A percentile compares a stretch with the other conserved stretches of the same genome.
These are phyloP conservation scores for Oncorhynchus nerka DNA, from an alignment of 2,113 vertebrate genomes.

Conservation along the genomic window DNA sequence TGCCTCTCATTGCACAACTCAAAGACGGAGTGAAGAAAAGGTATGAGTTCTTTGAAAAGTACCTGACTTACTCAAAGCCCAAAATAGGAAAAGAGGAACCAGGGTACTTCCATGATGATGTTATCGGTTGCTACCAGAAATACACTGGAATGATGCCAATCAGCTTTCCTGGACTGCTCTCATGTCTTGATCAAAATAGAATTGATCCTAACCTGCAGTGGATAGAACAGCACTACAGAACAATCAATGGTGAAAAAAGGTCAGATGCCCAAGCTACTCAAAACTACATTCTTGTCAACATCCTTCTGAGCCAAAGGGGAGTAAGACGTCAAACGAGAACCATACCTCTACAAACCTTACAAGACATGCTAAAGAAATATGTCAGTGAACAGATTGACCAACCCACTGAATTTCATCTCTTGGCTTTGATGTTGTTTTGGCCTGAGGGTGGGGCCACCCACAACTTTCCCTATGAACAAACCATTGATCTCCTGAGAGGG, in stretches of 20 bases:
- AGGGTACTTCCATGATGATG: background rate
- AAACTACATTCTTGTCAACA: conserved; percentile 49
- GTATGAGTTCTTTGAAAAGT: conserved; percentile 55
- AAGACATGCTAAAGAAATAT: conserved; percentile 13
- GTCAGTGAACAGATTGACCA: accelerated
- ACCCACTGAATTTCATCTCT: conserved; percentile 55
- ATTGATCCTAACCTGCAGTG: conserved; percentile 6
- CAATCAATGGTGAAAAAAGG: background rate
- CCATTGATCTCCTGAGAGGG: conserved; percentile 1
- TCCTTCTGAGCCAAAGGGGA: conserved; percentile 35
- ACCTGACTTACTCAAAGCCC: conserved; percentile 44
- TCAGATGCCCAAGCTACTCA: conserved; percentile 12
- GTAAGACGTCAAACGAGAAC: conserved; percentile 1
- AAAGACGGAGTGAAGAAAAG: conserved; percentile 23
- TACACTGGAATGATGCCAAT: conserved; percentile 31
- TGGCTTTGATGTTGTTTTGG: conserved; percentile 58
- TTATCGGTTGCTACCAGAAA: conserved; percentile 5
- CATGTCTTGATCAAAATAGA: background rate
- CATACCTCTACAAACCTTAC: conserved; percentile 12
- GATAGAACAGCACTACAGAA: background rate
- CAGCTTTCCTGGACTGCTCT: conserved; percentile 48
- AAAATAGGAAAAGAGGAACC: conserved; percentile 15
- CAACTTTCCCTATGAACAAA: background rate
- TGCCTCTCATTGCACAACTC: background rate
- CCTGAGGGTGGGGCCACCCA: conserved; percentile 5